Evolutionary conservation across 1,140 invertebrate species (phyloP), one percentile per base, ranked within the genome.

Genomic region (Drosophila carrolli): DNA sequence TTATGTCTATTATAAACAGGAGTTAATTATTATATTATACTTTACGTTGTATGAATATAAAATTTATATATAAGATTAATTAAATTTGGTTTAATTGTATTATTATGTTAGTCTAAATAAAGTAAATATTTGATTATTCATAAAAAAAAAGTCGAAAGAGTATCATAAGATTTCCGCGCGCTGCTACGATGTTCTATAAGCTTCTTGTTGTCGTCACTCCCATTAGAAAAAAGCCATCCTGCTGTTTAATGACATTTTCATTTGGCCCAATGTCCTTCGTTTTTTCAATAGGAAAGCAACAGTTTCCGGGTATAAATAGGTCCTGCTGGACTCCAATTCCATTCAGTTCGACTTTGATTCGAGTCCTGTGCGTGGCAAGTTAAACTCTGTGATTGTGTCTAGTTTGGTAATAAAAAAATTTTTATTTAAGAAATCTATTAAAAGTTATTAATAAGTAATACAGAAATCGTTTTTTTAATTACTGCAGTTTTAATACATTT

Each of bases 241-340:
- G 46, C 75, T 68, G 55, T 63, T 73, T 55, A 81, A 82, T 72
- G 55, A 46, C 67, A 72, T 56, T 65, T 56, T 54, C 46, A 59
- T 76, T 59, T 48, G 70, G 50, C n/a, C 27, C 37, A 54, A 16
- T 44, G 51, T 54, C 61, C 61, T 75, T 51, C 16, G 14, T 10
- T 7, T 23, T 47, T 5, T 2, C 38, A 37, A 51, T 23, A 16
- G 13, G 41, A 67, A 41, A 38, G 58, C 37, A 50, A 40, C 41
- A 44, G 38, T 57, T 60, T 48, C 60, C 23, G 50, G 66, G 70
- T 88, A 86, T 86, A 86, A 86, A 86, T 86, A 86, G 83, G 32
- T 61, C 70, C 51, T 63, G 57, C 23, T 29, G 5, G 35, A 35
- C 38, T 43, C 5, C 9, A 46, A 57, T n/a, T 59, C 41, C 14